A percentile compares a stretch with the other conserved stretches of the same genome.
These are phyloP conservation scores for Threskiornis aethiopicus DNA, from an alignment of 2,797 vertebrate genomes.

Conservation along the genomic window DNA sequence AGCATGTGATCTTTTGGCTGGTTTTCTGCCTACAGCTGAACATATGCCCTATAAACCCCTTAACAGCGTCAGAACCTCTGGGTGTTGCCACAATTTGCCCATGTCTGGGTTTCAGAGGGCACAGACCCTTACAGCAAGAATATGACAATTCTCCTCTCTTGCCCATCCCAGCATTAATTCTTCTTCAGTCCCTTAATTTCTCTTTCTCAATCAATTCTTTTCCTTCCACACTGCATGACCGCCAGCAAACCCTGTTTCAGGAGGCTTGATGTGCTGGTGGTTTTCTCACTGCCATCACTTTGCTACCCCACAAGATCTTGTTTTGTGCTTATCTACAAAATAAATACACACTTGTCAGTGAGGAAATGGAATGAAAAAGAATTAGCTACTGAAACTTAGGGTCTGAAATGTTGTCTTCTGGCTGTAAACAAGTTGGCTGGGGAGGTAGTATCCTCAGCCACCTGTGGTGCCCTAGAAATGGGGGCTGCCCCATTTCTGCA, in stretches of 20 bases:
- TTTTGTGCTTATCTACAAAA: neutral
- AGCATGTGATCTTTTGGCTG: neutral
- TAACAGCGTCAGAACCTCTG: neutral
- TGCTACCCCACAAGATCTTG: neutral
- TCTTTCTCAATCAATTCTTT: neutral
- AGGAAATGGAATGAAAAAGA: neutral
- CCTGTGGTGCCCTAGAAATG: neutral
- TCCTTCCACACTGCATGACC: neutral
- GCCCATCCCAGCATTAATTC: neutral
- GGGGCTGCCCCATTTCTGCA: neutral
- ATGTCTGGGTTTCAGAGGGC: neutral
- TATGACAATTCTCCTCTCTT: neutral
- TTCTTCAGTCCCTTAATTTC: neutral
- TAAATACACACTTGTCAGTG: neutral
- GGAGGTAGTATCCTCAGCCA: neutral
- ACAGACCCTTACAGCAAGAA: neutral
- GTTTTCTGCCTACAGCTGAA: neutral
- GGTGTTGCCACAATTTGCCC: neutral
- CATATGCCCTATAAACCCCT: neutral
- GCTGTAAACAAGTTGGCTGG: neutral
- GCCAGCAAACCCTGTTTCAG: neutral
- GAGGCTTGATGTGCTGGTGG: neutral
- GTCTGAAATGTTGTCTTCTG: neutral
- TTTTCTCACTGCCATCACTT: neutral
- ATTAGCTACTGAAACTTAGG: neutral